These are phyloP conservation scores for Ophioninae sp. DNA, from an alignment of 2,888 invertebrate species.

Conservation along the genomic window DNA sequence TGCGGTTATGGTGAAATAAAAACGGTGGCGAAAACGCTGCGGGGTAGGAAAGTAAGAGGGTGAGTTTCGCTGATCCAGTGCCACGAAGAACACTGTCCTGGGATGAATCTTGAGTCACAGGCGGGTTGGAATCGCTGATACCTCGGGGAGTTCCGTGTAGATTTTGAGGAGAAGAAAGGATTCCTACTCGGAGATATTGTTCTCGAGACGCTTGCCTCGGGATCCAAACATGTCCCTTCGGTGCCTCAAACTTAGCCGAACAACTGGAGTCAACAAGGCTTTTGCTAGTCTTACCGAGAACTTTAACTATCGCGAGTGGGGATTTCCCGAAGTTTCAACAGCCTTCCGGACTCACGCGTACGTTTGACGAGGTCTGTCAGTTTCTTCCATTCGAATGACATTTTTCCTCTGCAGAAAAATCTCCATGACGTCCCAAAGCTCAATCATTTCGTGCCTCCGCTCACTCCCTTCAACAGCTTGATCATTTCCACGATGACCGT, in stretches of 20 bases:
- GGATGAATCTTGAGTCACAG: constrained; percentile 3
- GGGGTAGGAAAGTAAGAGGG: background rate
- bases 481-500: background rate
- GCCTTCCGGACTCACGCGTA: background rate
- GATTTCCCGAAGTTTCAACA: constrained; percentile 24
- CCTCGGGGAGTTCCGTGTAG: constrained; percentile 20
- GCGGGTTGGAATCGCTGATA: constrained; percentile 18
- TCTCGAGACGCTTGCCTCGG: constrained; percentile 31
- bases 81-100: background rate
- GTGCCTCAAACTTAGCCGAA: constrained; percentile 15
- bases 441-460: constrained; percentile 25
- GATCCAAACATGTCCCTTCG: constrained; percentile 26
- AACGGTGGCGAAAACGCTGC: background rate
- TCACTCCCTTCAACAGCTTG: background rate
- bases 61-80: background rate
- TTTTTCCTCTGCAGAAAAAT: constrained; percentile 38
- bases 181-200: background rate
- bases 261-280: constrained; percentile 27
- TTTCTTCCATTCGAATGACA: too few species aligned
- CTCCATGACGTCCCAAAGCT: constrained; percentile 21
- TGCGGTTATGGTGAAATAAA: background rate
- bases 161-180: background rate
- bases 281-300: constrained; percentile 30
- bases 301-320: constrained; percentile 8
- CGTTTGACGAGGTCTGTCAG: too few species aligned